Percentiles rank a stretch among this genome's conserved stretches.
Conservation (phyloP, 2,797 vertebrate genomes). For the Aphelocoma californica region DNA sequence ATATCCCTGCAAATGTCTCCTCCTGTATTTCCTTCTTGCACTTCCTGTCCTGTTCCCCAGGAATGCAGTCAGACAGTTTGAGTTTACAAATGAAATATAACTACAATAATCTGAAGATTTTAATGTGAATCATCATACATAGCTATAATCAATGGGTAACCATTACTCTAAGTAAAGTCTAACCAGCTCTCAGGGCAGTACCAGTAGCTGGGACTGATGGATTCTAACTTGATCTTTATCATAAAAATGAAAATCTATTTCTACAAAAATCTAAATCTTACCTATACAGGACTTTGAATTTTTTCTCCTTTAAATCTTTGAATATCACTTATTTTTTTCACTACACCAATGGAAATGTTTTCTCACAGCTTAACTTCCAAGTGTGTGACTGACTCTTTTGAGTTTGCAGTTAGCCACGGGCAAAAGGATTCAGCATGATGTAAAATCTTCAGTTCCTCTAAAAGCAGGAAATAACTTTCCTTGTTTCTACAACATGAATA, state of each 20-base stretch:
- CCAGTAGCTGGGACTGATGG: neutral
- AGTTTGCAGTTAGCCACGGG: neutral
- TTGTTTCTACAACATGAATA: neutral
- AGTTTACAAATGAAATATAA: neutral
- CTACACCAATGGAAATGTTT: neutral
- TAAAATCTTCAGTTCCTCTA: neutral
- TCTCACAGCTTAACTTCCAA: neutral
- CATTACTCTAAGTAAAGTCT: neutral
- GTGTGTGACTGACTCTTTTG: neutral
- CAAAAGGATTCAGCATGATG: neutral
- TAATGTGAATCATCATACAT: neutral
- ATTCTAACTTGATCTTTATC: neutral
- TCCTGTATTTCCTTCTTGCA: neutral
- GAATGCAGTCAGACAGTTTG: neutral
- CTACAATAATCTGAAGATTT: neutral
- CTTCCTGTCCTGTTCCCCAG: neutral
- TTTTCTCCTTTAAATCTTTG: neutral
- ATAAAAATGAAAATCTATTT: neutral
- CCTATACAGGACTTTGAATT: neutral
- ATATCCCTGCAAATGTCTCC: neutral
- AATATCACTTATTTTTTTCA: neutral
- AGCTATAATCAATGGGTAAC: neutral
- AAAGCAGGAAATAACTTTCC: neutral
- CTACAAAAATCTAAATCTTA: neutral
- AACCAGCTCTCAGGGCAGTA: neutral